phyloP scores from a whole-genome alignment of 2,113 vertebrate species.

The Petrocephalus zakoni region DNA sequence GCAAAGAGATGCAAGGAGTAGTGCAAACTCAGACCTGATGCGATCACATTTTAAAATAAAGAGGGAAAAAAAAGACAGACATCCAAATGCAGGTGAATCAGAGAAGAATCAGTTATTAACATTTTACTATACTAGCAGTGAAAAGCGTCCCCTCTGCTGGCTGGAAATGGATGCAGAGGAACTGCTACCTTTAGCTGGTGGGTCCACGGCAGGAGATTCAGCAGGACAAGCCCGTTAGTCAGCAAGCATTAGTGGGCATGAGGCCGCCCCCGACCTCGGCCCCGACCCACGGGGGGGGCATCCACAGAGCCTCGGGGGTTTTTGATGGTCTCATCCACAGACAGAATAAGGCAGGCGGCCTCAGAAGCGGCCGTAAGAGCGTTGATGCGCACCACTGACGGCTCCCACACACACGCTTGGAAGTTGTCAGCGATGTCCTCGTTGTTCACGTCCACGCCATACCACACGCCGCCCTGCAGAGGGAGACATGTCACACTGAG shows the following conservation, averaged over 20 bases:
- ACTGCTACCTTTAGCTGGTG: background rate
- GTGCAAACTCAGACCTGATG: background rate
- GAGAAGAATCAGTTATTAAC: background rate
- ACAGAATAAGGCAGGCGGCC: constrained; percentile 90
- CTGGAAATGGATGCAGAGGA: background rate
- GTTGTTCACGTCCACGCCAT: constrained; percentile 86
- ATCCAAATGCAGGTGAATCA: background rate
- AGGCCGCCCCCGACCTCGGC: constrained; percentile 67
- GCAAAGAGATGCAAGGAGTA: background rate
- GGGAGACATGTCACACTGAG: background rate
- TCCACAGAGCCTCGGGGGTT: constrained; percentile 79
- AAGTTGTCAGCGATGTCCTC: constrained; percentile 96
- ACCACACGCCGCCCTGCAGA: constrained; percentile 83
- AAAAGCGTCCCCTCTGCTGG: background rate
- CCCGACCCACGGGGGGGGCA: constrained; percentile 51
- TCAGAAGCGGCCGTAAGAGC: constrained; percentile 88
- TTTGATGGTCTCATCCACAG: constrained; percentile 92
- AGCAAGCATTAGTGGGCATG: constrained; percentile 64
- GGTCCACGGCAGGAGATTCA: background rate
- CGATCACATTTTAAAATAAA: background rate
- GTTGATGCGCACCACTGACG: constrained; percentile 82
- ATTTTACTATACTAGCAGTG: background rate
- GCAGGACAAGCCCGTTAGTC: no score
- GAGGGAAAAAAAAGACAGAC: background rate
- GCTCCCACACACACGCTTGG: constrained; percentile 84